Conservation (phyloP, 1,140 invertebrate species). For the Pogonus chalceus region DNA sequence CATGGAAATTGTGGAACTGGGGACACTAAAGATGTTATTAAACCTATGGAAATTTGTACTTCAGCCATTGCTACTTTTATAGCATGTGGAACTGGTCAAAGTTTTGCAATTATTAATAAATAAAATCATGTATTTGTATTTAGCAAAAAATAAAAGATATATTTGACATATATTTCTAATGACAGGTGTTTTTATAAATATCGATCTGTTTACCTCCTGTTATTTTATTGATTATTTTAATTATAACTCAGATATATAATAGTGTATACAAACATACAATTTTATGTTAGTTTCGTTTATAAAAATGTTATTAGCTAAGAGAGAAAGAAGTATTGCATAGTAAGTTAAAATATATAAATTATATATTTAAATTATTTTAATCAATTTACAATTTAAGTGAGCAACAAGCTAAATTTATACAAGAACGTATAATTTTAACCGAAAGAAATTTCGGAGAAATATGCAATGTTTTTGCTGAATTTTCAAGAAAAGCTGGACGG, state of each 20-base stretch:
- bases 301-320: neutral
- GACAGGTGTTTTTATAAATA: neutral
- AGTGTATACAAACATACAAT: neutral
- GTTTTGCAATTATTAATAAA: constrained; percentile 41
- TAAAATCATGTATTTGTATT: constrained; percentile 11
- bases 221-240: constrained; percentile 1
- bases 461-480: constrained; percentile 52
- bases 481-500: constrained; percentile 57
- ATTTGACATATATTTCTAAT: neutral
- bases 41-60: constrained; percentile 30
- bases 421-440: constrained; percentile 54
- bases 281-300: neutral
- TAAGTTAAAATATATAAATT: neutral
- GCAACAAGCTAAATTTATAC: constrained; percentile 59
- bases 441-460: constrained; percentile 60
- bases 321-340: neutral
- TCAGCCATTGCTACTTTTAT: constrained; percentile 32
- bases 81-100: constrained; percentile 44
- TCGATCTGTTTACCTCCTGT: neutral
- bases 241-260: neutral
- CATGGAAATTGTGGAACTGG: constrained; percentile 77
- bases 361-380: neutral
- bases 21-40: constrained; percentile 45
- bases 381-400: constrained; percentile 32
- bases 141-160: neutral